A percentile compares a stretch with the other conserved stretches of the same genome.
Evolutionary conservation across 2,797 vertebrate genomes (phyloP).

Genomic region (Melanogrammus aeglefinus): DNA sequence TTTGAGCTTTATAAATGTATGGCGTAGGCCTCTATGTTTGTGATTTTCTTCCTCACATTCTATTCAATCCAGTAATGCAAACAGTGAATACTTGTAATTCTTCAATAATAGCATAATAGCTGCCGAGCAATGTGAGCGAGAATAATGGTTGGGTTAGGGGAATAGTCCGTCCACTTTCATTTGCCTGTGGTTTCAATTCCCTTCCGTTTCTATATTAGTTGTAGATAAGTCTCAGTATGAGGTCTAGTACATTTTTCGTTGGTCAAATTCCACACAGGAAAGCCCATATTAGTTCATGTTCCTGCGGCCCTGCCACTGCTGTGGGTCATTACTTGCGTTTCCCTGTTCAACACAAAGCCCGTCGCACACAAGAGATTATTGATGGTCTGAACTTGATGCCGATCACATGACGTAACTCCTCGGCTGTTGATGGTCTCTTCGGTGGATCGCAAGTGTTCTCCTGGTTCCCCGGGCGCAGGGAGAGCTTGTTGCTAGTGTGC

Average conservation of each 20-base stretch:
- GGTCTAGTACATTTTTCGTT: neutral
- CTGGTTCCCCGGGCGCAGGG: neutral
- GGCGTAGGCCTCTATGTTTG: no score
- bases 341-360: no score
- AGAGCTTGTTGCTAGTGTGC: neutral
- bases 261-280: neutral
- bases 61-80: no score
- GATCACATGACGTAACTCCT: neutral
- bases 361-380: neutral
- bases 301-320: no score
- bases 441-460: neutral
- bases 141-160: no score
- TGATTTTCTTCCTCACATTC: no score
- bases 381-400: neutral
- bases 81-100: no score
- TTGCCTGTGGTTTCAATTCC: no score
- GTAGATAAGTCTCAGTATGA: neutral
- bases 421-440: neutral
- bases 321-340: no score
- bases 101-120: no score
- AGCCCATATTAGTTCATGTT: neutral
- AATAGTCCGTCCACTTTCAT: no score
- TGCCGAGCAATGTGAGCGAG: no score
- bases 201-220: neutral
- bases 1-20: neutral